Conservation (phyloP, 2,797 vertebrate species). For the Gymnopithys bicolor region DNA sequence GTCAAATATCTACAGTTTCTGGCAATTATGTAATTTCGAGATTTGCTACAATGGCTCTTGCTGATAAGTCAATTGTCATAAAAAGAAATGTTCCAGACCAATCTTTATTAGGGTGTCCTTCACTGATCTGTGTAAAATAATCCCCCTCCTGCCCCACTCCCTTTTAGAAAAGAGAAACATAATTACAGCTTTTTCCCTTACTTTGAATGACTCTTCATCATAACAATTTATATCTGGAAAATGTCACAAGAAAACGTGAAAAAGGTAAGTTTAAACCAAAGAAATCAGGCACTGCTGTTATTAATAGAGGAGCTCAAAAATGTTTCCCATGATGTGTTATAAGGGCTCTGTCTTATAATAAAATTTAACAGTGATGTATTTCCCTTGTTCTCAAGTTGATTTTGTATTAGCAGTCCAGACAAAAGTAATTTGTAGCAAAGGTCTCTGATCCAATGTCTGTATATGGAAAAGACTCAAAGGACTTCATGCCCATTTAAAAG, state of each 20-base stretch:
- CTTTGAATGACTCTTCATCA: constrained; percentile 81
- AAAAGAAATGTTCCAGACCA: constrained; percentile 84
- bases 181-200: constrained; percentile 71
- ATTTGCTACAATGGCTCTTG: constrained; percentile 80
- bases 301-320: constrained; percentile 78
- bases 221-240: constrained; percentile 85
- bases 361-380: constrained; percentile 74
- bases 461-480: constrained; percentile 66
- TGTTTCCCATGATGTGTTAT: constrained; percentile 76
- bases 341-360: constrained; percentile 76
- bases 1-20: constrained; percentile 85
- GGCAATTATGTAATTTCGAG: constrained; percentile 87
- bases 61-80: constrained; percentile 85
- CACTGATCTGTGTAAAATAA: constrained; percentile 79
- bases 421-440: constrained; percentile 78
- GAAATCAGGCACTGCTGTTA: constrained; percentile 77
- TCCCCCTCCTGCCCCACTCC: constrained; percentile 49
- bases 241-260: constrained; percentile 80
- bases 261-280: constrained; percentile 78
- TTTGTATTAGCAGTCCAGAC: constrained; percentile 79
- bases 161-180: constrained; percentile 58
- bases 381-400: constrained; percentile 73
- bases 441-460: constrained; percentile 67
- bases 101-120: constrained; percentile 82
- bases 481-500: constrained; percentile 73